A percentile compares a stretch with the other conserved stretches of the same genome.
Evolutionary conservation across 2,888 invertebrate species (phyloP).

Genomic region (Anorthoa munda): DNA sequence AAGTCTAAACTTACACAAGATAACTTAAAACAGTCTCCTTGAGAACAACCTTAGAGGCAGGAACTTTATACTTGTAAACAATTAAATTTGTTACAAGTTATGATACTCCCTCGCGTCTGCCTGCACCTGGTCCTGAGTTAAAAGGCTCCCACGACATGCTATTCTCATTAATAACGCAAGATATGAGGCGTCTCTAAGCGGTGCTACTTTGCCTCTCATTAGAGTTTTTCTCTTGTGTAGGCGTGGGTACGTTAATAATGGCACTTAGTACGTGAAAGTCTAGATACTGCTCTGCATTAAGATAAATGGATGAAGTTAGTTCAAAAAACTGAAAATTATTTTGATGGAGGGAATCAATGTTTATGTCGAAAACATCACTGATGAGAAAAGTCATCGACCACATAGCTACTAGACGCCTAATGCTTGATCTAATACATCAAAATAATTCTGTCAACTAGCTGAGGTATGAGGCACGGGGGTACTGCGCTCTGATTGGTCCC

Average conservation of each 20-base stretch:
- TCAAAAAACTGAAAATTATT: neutral
- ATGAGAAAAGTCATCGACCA: neutral
- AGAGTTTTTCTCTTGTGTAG: constrained; percentile 29
- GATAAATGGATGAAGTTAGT: neutral
- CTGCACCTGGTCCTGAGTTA: constrained; percentile 73
- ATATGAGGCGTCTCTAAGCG: constrained; percentile 55
- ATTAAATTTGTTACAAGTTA: constrained; percentile 72
- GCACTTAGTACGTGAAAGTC: neutral
- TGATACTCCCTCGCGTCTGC: constrained; percentile 59
- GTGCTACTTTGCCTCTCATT: constrained; percentile 34
- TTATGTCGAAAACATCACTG: too few species aligned
- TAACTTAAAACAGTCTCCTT: constrained; percentile 35
- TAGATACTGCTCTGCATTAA: neutral
- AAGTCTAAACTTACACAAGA: constrained; percentile 7
- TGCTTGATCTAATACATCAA: too few species aligned
- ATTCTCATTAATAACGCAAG: constrained; percentile 71
- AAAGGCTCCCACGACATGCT: constrained; percentile 69
- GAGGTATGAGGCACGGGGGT: too few species aligned
- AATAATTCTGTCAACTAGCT: too few species aligned
- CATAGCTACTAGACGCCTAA: too few species aligned
- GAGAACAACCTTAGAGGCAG: constrained; percentile 34
- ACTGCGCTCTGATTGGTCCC: too few species aligned
- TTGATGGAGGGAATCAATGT: neutral
- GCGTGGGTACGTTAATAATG: constrained; percentile 6
- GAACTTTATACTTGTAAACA: constrained; percentile 65